Conservation (phyloP, 2,113 vertebrate species). For the Hemiscyllium ocellatum region DNA sequence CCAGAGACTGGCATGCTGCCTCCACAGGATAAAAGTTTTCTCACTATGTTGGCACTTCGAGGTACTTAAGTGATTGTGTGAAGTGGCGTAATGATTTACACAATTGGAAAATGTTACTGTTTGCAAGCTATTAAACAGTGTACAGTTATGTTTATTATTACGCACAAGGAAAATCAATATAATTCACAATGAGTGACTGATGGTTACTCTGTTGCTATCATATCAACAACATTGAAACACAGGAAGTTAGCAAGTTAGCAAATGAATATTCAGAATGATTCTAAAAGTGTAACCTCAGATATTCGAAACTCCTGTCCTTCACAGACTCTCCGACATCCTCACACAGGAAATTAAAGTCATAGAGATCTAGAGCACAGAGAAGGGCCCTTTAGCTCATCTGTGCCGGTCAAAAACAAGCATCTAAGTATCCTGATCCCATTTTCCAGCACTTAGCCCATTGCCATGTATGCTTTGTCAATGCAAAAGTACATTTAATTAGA, state of each 20-base stretch:
- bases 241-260: neutral
- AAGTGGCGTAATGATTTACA: neutral
- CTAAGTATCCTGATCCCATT: too few relatives aligned
- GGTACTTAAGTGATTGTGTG: neutral
- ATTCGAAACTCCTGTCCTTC: neutral
- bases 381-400: too few relatives aligned
- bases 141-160: neutral
- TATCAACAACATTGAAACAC: neutral
- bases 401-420: too few relatives aligned
- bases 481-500: too few relatives aligned
- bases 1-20: neutral
- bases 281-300: neutral
- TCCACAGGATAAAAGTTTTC: neutral
- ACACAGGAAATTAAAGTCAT: neutral
- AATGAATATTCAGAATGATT: neutral
- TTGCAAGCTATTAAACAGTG: neutral
- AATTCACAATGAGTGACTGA: neutral
- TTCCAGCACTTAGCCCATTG: too few relatives aligned
- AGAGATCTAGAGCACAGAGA: too few relatives aligned
- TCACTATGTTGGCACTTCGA: neutral
- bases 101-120: neutral
- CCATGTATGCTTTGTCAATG: too few relatives aligned
- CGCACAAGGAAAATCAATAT: neutral
- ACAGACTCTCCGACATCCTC: neutral
- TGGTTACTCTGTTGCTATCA: neutral